Percentiles rank a stretch among this genome's conserved stretches.
These are phyloP conservation scores for Lutjanus erythropterus DNA, from an alignment of 2,113 vertebrate genomes.

Conservation along the genomic window DNA sequence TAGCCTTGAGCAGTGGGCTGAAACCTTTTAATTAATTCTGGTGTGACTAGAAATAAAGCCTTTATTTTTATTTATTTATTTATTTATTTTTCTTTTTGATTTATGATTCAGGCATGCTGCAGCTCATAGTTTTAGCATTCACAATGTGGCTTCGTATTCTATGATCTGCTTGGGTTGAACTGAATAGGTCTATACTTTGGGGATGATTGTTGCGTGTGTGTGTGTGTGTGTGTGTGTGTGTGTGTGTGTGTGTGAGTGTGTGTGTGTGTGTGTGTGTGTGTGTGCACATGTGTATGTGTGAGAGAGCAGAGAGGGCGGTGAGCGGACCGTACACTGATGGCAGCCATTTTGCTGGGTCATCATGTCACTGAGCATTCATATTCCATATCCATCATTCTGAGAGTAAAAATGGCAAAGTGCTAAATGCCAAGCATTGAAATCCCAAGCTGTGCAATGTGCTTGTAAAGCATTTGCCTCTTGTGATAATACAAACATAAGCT, in stretches of 20 bases:
- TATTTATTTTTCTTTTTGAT: neutral
- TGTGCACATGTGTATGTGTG: neutral
- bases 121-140: conserved; percentile 6
- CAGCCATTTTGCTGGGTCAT: conserved; percentile 67
- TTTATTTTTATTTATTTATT: neutral
- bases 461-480: conserved; percentile 34
- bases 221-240: neutral
- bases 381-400: conserved; percentile 66
- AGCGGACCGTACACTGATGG: neutral
- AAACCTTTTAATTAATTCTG: conserved; percentile 40
- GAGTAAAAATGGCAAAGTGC: conserved; percentile 65
- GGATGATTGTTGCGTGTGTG: neutral
- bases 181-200: conserved; percentile 1
- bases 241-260: no score
- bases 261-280: neutral
- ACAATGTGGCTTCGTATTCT: neutral
- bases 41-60: conserved; percentile 3
- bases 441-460: conserved; percentile 27
- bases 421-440: conserved; percentile 64
- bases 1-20: neutral
- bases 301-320: neutral
- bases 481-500: conserved; percentile 21
- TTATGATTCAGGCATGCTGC: neutral
- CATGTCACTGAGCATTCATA: conserved; percentile 67
- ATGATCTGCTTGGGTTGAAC: conserved; percentile 1